These are phyloP conservation scores for Catamblyrhynchus diadema DNA, from an alignment of 2,797 vertebrate species.

Conservation along the genomic window DNA sequence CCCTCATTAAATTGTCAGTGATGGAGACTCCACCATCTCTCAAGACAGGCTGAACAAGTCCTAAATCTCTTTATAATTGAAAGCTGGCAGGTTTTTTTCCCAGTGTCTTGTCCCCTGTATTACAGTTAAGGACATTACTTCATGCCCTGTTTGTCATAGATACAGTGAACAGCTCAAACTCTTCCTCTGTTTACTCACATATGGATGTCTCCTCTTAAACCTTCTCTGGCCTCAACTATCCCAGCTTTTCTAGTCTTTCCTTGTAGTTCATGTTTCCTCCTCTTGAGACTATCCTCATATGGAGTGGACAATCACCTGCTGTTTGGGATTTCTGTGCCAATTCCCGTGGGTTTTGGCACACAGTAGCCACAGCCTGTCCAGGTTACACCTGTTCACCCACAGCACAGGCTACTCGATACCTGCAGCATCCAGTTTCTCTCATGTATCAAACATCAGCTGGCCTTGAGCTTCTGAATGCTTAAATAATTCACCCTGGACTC, in stretches of 20 bases:
- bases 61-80: neutral
- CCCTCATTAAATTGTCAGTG: neutral
- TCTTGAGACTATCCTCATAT: neutral
- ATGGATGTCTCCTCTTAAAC: neutral
- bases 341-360: neutral
- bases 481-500: neutral
- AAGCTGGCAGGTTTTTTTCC: rapidly evolving
- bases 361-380: neutral
- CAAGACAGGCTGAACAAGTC: neutral
- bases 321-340: neutral
- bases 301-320: neutral
- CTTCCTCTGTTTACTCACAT: neutral
- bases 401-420: neutral
- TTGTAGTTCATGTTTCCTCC: neutral
- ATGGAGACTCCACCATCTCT: neutral
- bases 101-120: neutral
- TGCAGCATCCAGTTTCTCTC: neutral
- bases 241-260: neutral
- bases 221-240: neutral
- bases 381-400: neutral
- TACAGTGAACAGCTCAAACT: neutral
- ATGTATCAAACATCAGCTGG: neutral
- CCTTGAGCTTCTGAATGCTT: neutral
- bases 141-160: neutral
- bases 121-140: neutral